These are phyloP conservation scores for Hirudinaria manillensis DNA, from an alignment of 2,888 invertebrate species.

Conservation along the genomic window DNA sequence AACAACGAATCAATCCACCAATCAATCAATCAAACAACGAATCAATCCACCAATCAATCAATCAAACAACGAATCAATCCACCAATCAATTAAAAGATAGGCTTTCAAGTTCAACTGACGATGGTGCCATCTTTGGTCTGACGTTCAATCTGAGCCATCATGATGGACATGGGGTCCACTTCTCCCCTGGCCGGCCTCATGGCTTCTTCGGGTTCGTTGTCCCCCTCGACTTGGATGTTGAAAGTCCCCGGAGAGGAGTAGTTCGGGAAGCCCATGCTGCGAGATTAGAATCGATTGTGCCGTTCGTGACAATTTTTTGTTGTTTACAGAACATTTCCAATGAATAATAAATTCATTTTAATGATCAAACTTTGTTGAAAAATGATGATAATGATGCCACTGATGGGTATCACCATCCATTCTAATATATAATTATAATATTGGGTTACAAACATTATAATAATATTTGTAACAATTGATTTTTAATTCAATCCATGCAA, in stretches of 20 bases:
- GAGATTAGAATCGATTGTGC: background rate
- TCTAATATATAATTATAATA: too few species aligned
- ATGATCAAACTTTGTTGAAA: too few species aligned
- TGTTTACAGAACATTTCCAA: background rate
- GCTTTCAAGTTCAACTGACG: background rate
- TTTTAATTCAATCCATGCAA: too few species aligned
- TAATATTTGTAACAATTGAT: too few species aligned
- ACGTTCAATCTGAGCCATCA: conserved; percentile 3
- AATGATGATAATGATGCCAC: too few species aligned
- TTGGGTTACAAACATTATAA: too few species aligned
- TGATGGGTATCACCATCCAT: too few species aligned
- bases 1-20: too few species aligned
- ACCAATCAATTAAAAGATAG: background rate
- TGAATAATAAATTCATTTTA: background rate
- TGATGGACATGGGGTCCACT: conserved; percentile 13
- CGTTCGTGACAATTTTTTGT: background rate
- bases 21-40: background rate
- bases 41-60: background rate
- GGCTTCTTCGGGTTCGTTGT: conserved; percentile 4
- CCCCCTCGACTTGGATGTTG: conserved; percentile 8
- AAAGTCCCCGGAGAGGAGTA: background rate
- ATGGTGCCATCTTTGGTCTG: conserved; percentile 3
- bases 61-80: background rate
- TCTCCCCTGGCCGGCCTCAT: background rate
- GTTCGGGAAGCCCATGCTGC: conserved; percentile 19